phyloP scores from a whole-genome alignment of 2,113 vertebrate genomes.

The Hippopotamus amphibius region DNA sequence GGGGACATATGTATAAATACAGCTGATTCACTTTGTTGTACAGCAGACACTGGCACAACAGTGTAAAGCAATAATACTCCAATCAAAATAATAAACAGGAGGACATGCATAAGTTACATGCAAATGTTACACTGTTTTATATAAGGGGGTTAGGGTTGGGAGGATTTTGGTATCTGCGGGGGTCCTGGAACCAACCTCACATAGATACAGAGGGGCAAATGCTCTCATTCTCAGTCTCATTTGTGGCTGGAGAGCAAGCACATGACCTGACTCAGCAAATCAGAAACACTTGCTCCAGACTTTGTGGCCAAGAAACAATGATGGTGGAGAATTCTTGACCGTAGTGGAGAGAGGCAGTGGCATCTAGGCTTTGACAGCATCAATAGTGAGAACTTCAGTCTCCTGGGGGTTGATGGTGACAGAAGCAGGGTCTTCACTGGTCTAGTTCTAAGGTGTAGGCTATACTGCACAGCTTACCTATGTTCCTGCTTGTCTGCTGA shows the following conservation, averaged over 20 bases:
- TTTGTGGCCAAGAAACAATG: background rate
- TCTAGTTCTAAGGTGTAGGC: background rate
- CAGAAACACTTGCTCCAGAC: background rate
- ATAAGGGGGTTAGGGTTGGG: background rate
- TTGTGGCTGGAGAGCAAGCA: background rate
- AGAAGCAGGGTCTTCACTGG: background rate
- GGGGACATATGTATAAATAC: background rate
- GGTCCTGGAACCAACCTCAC: background rate
- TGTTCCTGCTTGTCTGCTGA: background rate
- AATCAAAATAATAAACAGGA: background rate
- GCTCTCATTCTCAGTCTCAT: background rate
- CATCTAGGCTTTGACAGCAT: background rate
- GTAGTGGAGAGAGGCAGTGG: too few species aligned
- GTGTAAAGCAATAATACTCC: background rate
- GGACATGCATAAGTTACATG: rapidly evolving
- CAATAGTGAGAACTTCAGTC: background rate
- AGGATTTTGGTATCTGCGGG: background rate
- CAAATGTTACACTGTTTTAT: background rate
- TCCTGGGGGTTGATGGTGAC: background rate
- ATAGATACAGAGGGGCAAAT: background rate
- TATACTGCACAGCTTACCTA: rapidly evolving
- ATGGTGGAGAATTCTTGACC: background rate
- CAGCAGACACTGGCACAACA: background rate
- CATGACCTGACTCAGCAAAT: background rate
- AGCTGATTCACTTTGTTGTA: background rate